Percentiles rank a stretch among this genome's conserved stretches.
Conservation (phyloP, 2,888 invertebrate genomes). For the Phrixothrix hirtus region DNA sequence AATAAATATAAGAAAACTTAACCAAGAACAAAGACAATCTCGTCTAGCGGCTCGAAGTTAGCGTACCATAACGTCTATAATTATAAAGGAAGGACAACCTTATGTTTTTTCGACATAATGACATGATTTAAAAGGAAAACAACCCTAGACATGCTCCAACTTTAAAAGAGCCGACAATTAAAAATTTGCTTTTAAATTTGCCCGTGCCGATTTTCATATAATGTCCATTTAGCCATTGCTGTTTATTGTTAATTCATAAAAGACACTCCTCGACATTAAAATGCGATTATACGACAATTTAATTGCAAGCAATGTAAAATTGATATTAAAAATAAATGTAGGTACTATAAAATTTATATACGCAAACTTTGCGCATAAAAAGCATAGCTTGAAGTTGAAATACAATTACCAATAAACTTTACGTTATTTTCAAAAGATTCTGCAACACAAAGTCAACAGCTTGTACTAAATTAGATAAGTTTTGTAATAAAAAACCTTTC, state of each 20-base stretch:
- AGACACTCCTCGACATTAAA: too few species aligned
- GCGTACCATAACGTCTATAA: constrained; percentile 23
- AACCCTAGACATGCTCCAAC: constrained; percentile 7
- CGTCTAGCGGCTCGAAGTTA: constrained; percentile 12
- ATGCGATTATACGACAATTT: too few species aligned
- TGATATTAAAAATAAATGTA: too few species aligned
- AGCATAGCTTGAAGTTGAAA: background rate
- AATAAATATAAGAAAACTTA: constrained; percentile 4
- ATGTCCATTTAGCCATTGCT: too few species aligned
- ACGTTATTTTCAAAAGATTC: constrained; percentile 8
- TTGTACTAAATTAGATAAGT: constrained; percentile 22
- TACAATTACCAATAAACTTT: background rate
- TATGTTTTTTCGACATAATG: constrained; percentile 17
- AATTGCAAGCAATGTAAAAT: too few species aligned
- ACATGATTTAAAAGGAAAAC: constrained; percentile 18
- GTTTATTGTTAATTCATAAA: too few species aligned
- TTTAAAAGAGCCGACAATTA: constrained; percentile 24
- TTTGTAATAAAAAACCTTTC: constrained; percentile 21
- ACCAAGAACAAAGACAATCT: constrained; percentile 13
- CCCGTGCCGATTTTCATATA: too few species aligned
- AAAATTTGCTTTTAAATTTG: too few species aligned
- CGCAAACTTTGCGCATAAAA: background rate
- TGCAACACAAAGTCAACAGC: constrained; percentile 17
- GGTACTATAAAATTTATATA: too few species aligned
- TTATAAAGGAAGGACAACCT: constrained; percentile 25